Evolutionary conservation across 1,140 invertebrate genomes (phyloP).

Genomic region (Eciton burchellii): DNA sequence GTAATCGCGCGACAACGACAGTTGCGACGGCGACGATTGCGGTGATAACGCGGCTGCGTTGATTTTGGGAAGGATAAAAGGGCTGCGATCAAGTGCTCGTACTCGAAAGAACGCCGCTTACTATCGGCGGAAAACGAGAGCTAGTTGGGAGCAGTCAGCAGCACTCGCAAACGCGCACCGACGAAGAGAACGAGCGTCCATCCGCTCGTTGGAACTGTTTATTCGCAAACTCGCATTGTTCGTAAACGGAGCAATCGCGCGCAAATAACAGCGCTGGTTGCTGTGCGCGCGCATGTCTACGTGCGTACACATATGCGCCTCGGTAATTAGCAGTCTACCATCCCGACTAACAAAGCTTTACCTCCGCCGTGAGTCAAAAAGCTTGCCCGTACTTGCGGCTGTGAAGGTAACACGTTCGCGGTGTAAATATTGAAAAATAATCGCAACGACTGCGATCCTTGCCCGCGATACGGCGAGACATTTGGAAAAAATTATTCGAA

Average conservation of each 20-base stretch:
- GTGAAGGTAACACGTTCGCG: not conserved
- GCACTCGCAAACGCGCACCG: slow-evolving; percentile 27
- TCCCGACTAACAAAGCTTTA: not conserved
- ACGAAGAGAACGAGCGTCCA: not conserved
- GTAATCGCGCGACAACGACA: not conserved
- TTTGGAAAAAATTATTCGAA: not conserved
- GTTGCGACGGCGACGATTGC: slow-evolving; percentile 21
- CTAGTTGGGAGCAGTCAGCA: slow-evolving; percentile 45
- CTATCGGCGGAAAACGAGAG: slow-evolving; percentile 41
- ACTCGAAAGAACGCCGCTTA: slow-evolving; percentile 38
- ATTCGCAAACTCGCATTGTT: slow-evolving; percentile 34
- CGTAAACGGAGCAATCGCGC: slow-evolving; percentile 32
- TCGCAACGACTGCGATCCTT: too few species aligned
- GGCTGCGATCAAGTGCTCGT: not conserved
- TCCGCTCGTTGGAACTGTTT: slow-evolving; percentile 4
- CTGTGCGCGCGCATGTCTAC: not conserved
- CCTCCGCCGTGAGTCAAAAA: not conserved
- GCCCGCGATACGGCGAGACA: not conserved
- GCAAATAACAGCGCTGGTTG: slow-evolving; percentile 1
- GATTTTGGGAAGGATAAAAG: not conserved
- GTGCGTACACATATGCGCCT: not conserved
- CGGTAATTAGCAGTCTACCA: slow-evolving; percentile 36
- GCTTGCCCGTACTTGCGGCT: not conserved
- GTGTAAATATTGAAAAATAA: not conserved
- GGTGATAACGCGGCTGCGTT: slow-evolving; percentile 12